phyloP scores from a whole-genome alignment of 2,888 invertebrate genomes.

The Caenorhabditis wallacei region DNA sequence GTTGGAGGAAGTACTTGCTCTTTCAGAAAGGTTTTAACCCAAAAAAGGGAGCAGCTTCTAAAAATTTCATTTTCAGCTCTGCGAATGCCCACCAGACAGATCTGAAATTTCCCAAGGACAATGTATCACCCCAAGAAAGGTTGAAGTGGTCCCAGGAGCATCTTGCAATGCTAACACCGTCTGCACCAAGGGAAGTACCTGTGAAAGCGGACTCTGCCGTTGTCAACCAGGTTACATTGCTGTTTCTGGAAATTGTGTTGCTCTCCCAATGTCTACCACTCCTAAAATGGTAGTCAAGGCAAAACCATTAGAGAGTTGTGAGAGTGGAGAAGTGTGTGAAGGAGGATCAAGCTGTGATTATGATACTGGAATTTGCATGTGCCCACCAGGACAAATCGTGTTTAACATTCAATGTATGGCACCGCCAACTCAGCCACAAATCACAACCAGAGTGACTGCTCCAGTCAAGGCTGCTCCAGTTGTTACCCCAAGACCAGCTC shows the following conservation, averaged over 20 bases:
- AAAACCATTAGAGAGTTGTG: conserved; percentile 80
- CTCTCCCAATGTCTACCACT: conserved; percentile 70
- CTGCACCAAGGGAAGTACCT: conserved; percentile 72
- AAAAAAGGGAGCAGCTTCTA: neutral
- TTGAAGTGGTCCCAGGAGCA: conserved; percentile 71
- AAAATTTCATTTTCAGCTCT: conserved; percentile 69
- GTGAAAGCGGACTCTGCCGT: conserved; percentile 72
- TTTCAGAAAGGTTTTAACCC: conserved; percentile 51
- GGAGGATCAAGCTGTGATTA: conserved; percentile 80
- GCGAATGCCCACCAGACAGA: conserved; percentile 77
- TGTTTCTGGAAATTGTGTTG: conserved; percentile 71
- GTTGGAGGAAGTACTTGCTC: conserved; percentile 76
- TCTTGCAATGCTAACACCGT: conserved; percentile 68
- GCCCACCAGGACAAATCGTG: conserved; percentile 74
- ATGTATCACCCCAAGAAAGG: conserved; percentile 68
- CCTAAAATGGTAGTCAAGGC: conserved; percentile 68
- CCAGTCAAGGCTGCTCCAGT: conserved; percentile 38
- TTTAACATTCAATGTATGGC: conserved; percentile 72
- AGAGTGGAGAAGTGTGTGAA: conserved; percentile 79
- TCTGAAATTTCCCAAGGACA: conserved; percentile 75
- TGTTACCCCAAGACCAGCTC: conserved; percentile 43
- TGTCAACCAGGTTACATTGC: conserved; percentile 72
- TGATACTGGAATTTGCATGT: conserved; percentile 76
- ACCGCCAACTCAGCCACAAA: conserved; percentile 67
- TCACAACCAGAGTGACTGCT: conserved; percentile 44